Base-by-base conservation (phyloP, 2,888 invertebrate species). In the Netelia fuscicornis region DNA sequence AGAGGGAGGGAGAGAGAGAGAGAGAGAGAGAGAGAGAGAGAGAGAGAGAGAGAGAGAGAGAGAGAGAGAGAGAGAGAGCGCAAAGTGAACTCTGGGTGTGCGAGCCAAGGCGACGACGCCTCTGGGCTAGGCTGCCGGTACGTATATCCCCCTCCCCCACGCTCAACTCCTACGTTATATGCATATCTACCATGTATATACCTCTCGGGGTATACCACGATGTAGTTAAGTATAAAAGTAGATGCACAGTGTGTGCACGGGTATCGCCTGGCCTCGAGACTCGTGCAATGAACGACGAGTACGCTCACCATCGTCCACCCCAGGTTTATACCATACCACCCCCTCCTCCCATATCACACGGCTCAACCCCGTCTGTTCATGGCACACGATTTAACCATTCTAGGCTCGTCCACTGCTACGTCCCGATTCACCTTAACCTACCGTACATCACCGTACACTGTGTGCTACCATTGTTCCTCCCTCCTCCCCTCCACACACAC, bases 401-500 rank as follows among this genome's bases (percentile, higher is more conserved):
- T 71, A 71, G 82, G 82, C 67, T 67, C 72, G 71, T 65, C 44
- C 77, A 54, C 56, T 37, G 48, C 72, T 83, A 70, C 68, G 70
- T 30, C n/a, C 58, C 60, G 65, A 76, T 77, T 77, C 77, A 82
- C 82, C 82, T 77, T 77, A 82, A 82, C 82, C 77, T 72, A n/a
- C n/a, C 81, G 71, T 65, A 81, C 76, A 42, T 20, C 30, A 42
- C 58, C 3, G 58, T 42, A 42, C 58, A 42, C 23, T 58, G 71
- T 37, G 5, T 37, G 5, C 37, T 37, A 37, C 37, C 37, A 37
- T 37, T 37, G 6, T 37, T 30, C 5, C 30, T 20, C 30, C 30
- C 2, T 30, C 2, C 37, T 6, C 37, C 1, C 37, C 3, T 6
- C 8, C 42, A 20, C 58, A 71, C 11, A 44, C 6, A 42, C 23